Evolutionary conservation across 37 sponge, comb jelly and placozoan genomes (phyloP).

Genomic region (Spongilla lacustris): DNA sequence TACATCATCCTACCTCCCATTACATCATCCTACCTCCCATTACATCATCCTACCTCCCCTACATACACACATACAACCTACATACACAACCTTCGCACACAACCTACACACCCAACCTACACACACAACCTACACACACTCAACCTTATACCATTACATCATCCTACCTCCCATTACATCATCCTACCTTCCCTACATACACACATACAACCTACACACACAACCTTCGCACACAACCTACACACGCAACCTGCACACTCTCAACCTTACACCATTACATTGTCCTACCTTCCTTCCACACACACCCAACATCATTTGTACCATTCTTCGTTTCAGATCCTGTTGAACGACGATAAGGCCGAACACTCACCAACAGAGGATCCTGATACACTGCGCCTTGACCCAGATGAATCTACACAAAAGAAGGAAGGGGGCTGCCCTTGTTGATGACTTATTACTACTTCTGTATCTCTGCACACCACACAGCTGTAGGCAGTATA

Average conservation of each 20-base stretch:
- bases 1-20: slow-evolving; percentile 7
- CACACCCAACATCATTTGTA: no score
- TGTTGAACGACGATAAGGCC: neutral
- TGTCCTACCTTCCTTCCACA: no score
- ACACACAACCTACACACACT: no score
- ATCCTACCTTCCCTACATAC: no score
- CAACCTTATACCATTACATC: neutral
- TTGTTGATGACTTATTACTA: neutral
- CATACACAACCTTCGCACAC: no score
- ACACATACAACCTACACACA: no score
- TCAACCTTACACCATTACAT: neutral
- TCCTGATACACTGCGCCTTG: neutral
- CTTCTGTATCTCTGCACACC: neutral
- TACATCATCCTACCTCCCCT: no score
- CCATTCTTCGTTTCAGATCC: neutral
- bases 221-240: slow-evolving; percentile 14
- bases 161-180: neutral
- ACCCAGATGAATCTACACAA: neutral
- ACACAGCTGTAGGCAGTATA: neutral
- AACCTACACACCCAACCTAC: no score
- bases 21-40: no score
- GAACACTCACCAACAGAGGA: neutral
- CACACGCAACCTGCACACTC: no score
- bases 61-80: no score
- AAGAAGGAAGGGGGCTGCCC: neutral